A percentile compares a stretch with the other conserved stretches of the same genome.
These are phyloP conservation scores for Dicrurus megarhynchus DNA, from an alignment of 2,113 vertebrate genomes.

Conservation along the genomic window DNA sequence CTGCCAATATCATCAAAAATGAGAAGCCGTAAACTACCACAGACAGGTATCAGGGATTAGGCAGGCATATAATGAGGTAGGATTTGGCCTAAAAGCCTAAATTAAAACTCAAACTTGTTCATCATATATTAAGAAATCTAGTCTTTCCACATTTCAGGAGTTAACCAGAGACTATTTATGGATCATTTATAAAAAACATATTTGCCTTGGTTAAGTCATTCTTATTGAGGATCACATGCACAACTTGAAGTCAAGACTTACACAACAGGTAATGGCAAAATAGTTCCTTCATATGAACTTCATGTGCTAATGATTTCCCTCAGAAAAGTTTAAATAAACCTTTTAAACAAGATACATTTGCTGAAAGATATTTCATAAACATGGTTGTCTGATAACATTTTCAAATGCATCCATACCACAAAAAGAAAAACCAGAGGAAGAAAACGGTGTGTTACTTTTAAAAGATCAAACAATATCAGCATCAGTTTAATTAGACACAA, in stretches of 20 bases:
- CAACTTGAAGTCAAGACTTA: neutral
- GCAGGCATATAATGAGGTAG: neutral
- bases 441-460: neutral
- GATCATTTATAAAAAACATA: neutral
- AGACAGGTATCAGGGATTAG: neutral
- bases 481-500: neutral
- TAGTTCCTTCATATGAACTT: neutral
- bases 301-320: neutral
- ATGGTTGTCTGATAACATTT: neutral
- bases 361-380: neutral
- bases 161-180: neutral
- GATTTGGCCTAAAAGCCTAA: neutral
- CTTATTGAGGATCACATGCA: neutral
- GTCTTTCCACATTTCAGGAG: neutral
- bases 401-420: neutral
- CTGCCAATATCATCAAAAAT: neutral
- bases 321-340: neutral
- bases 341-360: neutral
- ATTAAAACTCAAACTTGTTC: neutral
- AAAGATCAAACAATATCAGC: neutral
- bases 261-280: neutral
- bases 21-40: neutral
- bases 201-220: neutral
- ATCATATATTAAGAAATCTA: neutral
- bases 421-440: neutral